Conservation (phyloP, 1,140 invertebrate genomes). For the Calliphora vicina region DNA sequence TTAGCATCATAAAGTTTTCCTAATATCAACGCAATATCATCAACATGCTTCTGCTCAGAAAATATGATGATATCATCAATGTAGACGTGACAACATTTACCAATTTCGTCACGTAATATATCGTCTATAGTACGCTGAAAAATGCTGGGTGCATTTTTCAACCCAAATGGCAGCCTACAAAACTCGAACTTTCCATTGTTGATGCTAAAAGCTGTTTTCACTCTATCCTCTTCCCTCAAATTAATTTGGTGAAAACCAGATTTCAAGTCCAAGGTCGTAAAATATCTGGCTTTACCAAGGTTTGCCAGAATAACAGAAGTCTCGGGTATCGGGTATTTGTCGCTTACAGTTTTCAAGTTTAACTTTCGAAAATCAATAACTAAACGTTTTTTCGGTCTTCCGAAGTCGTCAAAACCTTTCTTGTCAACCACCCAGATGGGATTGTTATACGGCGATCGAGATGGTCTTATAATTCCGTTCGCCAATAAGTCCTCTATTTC, state of each 20-base stretch:
- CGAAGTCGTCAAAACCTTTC: background rate
- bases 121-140: slow-evolving; percentile 63
- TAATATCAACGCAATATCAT: slow-evolving; percentile 42
- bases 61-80: slow-evolving; percentile 18
- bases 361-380: background rate
- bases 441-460: slow-evolving; percentile 45
- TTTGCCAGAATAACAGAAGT: background rate
- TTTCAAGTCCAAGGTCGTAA: background rate
- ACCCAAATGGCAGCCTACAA: slow-evolving; percentile 38
- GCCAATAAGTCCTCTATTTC: slow-evolving; percentile 43
- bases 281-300: background rate
- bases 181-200: slow-evolving; percentile 24
- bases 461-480: slow-evolving; percentile 39
- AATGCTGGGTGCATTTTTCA: slow-evolving; percentile 58
- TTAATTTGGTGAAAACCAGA: background rate
- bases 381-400: background rate
- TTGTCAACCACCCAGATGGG: slow-evolving; percentile 45
- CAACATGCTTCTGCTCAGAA: slow-evolving; percentile 15
- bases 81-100: slow-evolving; percentile 23
- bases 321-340: background rate
- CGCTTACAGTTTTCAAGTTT: background rate
- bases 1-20: slow-evolving; percentile 38
- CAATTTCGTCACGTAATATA: slow-evolving; percentile 47
- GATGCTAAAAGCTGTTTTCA: slow-evolving; percentile 33
- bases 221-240: background rate